phyloP scores from a whole-genome alignment of 2,797 vertebrate genomes.

The Heteromormyrus szaboi region DNA sequence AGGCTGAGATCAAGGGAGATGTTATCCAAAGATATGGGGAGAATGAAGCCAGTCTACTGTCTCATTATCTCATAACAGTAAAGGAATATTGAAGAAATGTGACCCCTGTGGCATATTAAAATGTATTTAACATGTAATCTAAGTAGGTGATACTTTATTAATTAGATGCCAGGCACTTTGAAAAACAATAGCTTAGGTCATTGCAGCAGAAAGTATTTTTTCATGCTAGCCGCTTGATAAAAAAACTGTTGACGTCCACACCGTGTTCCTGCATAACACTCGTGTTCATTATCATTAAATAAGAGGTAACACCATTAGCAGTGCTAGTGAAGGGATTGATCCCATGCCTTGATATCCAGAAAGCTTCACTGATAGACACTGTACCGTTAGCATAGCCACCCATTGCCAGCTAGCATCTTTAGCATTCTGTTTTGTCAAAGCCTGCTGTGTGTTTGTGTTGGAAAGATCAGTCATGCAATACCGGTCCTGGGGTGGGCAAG shows the following conservation, averaged over 20 bases:
- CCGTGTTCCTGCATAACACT: not conserved
- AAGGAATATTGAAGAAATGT: not conserved
- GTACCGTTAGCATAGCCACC: not conserved
- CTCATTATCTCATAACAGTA: constrained; percentile 1
- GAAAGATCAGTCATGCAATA: not conserved
- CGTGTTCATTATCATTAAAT: not conserved
- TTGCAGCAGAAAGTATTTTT: not conserved
- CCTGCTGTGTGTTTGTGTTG: not conserved
- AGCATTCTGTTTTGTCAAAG: not conserved
- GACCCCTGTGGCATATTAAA: not conserved
- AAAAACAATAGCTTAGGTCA: not conserved
- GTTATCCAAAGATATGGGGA: not conserved
- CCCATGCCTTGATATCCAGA: not conserved
- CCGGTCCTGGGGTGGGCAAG: not conserved
- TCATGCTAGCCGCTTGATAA: not conserved
- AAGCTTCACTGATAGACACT: not conserved
- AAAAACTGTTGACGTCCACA: not conserved
- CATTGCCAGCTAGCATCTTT: not conserved
- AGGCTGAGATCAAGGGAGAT: constrained; percentile 1
- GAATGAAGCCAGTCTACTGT: not conserved
- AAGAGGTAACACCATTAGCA: not conserved
- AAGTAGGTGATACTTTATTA: not conserved
- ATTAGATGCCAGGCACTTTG: not conserved
- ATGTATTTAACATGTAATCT: not conserved
- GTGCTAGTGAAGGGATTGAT: not conserved